Evolutionary conservation across 2,888 invertebrate genomes (phyloP).

Genomic region (Deroplatys truncata): DNA sequence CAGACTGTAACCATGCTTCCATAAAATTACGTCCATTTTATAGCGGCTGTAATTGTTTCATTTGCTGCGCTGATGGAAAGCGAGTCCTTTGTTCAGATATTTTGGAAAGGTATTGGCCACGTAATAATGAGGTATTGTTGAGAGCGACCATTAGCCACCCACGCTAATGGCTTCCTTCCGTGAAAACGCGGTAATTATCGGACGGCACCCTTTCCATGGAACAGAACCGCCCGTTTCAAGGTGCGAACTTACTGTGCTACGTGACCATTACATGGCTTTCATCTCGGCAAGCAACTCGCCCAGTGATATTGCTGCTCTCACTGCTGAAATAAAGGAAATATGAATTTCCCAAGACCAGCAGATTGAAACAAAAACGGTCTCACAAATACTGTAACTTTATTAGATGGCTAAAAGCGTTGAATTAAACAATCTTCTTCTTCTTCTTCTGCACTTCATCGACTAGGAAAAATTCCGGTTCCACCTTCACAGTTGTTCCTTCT

Average conservation of each 20-base stretch:
- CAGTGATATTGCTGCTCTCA: background rate
- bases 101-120: background rate
- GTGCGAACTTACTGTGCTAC: background rate
- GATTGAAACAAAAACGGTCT: background rate
- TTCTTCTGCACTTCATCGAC: no score
- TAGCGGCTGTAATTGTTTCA: background rate
- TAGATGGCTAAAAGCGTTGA: no score
- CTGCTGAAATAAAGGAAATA: background rate
- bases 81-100: background rate
- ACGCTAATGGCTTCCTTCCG: slow-evolving; percentile 4
- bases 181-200: slow-evolving; percentile 1
- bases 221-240: background rate
- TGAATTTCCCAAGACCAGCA: background rate
- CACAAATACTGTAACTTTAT: no score
- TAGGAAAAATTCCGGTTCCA: no score
- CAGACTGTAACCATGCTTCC: background rate
- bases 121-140: background rate
- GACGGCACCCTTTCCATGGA: background rate
- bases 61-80: background rate
- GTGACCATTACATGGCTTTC: background rate
- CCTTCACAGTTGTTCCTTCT: no score
- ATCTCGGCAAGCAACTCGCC: background rate
- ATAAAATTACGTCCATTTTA: background rate
- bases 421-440: no score
- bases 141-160: background rate